Base-by-base conservation (phyloP, 2,888 invertebrate genomes). In the Lydus trimaculatus region DNA sequence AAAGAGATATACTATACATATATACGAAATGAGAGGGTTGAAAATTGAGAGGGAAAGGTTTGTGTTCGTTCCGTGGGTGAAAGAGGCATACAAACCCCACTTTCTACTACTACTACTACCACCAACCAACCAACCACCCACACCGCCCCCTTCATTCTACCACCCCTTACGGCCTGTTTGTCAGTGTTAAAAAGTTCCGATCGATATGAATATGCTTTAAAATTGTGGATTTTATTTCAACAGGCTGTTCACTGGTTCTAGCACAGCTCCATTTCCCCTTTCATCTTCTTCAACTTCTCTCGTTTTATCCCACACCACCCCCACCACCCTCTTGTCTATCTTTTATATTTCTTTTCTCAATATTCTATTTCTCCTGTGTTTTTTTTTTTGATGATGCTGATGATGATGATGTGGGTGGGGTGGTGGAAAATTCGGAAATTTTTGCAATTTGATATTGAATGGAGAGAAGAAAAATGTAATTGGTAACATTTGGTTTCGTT, bases 141-240 rank as follows among this genome's bases (percentile, higher is more conserved):
- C 8, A 33, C 33, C 8, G 7, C 33, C 33, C 33, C 33, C 33
- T 7, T 7, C 33, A 2, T 28, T 15, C n/a, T n/a, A 15, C 39
- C 15, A n/a, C 43, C 43, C 43, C 43, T 17, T 33, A 7, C 28
- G 28, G 4, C 33, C 43, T n/a, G 43, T 43, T 43, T 43, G 43
- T 43, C 85, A 84, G 88, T 86, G 88, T 87, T 88, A 88, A 88
- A 88, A 88, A 88, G 84, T 87, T 86, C 83, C 87, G 88, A 88
- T 88, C 88, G 88, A 88, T 88, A 88, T 88, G 88, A 88, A 88
- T 88, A 88, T 88, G 88, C 88, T 88, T 88, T 88, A 88, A 88
- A 88, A 88, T 43, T 88, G 88, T 87, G 88, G 87, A 88, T 88
- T 88, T 88, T 88, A 88, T 88, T 88, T 88, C 87, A 87, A 87